These are phyloP conservation scores for Thymallus thymallus DNA, from an alignment of 2,113 vertebrate genomes.

Conservation along the genomic window DNA sequence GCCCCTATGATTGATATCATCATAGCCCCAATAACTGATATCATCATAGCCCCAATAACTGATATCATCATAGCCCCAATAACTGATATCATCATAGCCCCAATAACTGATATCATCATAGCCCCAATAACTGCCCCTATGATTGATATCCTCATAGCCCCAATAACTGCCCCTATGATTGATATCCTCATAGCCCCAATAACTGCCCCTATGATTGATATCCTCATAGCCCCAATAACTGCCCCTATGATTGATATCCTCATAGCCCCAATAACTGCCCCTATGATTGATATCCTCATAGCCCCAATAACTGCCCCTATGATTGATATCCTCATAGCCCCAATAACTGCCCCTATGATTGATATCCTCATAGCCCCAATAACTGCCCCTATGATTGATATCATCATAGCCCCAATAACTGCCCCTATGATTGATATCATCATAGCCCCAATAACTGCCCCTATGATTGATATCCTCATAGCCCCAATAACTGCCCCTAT, in stretches of 20 bases:
- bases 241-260: too few relatives aligned
- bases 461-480: too few relatives aligned
- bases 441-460: background rate
- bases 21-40: constrained; percentile 3
- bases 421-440: too few relatives aligned
- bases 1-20: too few relatives aligned
- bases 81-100: too few relatives aligned
- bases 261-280: background rate
- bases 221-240: constrained; percentile 3
- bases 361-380: background rate
- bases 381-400: too few relatives aligned
- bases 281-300: too few relatives aligned
- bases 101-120: too few relatives aligned
- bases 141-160: too few relatives aligned
- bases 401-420: constrained; percentile 3
- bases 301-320: background rate
- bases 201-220: too few relatives aligned
- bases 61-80: background rate
- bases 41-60: too few relatives aligned
- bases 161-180: background rate
- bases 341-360: background rate
- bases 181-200: background rate
- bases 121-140: background rate
- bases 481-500: background rate
- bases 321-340: too few relatives aligned